phyloP scores from a whole-genome alignment of 1,140 invertebrate species.

The Ridgeia piscesae region DNA sequence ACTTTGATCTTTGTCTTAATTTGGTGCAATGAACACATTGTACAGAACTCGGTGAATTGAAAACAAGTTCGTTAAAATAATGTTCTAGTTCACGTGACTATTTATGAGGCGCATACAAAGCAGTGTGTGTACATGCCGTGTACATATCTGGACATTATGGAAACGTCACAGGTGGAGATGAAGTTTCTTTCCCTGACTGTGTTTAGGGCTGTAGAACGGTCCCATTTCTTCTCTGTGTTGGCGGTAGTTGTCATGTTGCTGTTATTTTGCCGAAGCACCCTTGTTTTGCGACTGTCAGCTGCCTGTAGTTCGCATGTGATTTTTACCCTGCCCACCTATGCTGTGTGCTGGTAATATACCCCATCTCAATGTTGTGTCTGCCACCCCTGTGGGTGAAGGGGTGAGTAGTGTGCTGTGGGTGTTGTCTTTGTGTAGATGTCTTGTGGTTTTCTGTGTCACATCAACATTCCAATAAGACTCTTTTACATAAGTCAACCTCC shows the following conservation, averaged over 20 bases:
- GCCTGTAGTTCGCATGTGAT: not conserved
- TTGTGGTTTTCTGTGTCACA: not conserved
- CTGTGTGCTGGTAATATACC: not conserved
- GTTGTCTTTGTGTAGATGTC: not conserved
- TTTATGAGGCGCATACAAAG: too few species aligned
- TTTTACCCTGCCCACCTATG: not conserved
- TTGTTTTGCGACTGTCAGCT: not conserved
- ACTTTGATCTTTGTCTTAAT: too few species aligned
- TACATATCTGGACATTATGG: too few species aligned
- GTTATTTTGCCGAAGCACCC: not conserved
- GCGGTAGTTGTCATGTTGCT: not conserved
- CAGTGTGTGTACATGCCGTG: too few species aligned
- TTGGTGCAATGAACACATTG: too few species aligned
- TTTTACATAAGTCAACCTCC: not conserved
- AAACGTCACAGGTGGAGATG: too few species aligned
- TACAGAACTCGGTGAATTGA: too few species aligned
- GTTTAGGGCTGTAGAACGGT: not conserved
- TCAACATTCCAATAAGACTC: not conserved
- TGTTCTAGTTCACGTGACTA: too few species aligned
- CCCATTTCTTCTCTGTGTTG: not conserved
- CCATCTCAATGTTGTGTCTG: not conserved
- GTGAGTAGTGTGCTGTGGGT: not conserved
- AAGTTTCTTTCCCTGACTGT: not conserved
- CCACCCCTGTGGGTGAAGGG: not conserved
- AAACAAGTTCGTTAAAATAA: too few species aligned